These are phyloP conservation scores for Picathartes gymnocephalus DNA, from an alignment of 2,113 vertebrate species.

Conservation along the genomic window DNA sequence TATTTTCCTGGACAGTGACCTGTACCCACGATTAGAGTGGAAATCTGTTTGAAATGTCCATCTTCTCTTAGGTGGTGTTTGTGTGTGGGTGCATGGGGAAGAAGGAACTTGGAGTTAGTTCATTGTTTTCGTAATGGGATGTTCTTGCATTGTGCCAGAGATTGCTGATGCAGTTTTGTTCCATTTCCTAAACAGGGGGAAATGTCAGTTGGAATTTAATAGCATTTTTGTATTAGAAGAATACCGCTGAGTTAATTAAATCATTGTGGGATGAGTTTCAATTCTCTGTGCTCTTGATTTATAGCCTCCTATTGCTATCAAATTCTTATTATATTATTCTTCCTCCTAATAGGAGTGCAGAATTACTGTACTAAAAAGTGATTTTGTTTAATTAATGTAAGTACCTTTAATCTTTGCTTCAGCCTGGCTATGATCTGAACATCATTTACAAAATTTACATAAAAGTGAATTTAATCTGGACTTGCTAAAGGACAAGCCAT, in stretches of 20 bases:
- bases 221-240: neutral
- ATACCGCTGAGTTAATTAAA: neutral
- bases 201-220: constrained; percentile 11
- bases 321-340: constrained; percentile 11
- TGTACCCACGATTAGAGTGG: neutral
- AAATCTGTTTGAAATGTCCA: neutral
- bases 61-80: neutral
- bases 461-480: neutral
- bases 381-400: constrained; percentile 7
- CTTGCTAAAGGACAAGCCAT: neutral
- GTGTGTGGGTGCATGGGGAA: neutral
- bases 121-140: neutral
- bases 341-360: neutral
- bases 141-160: neutral
- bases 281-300: constrained; percentile 8
- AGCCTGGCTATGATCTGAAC: neutral
- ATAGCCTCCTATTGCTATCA: neutral
- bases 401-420: neutral
- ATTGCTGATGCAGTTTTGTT: neutral
- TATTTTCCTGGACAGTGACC: neutral
- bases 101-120: neutral
- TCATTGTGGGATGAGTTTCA: constrained; percentile 25
- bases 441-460: neutral
- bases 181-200: neutral
- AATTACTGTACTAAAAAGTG: neutral